phyloP scores from a whole-genome alignment of 2,797 vertebrate genomes.

The Rallus crepitans region DNA sequence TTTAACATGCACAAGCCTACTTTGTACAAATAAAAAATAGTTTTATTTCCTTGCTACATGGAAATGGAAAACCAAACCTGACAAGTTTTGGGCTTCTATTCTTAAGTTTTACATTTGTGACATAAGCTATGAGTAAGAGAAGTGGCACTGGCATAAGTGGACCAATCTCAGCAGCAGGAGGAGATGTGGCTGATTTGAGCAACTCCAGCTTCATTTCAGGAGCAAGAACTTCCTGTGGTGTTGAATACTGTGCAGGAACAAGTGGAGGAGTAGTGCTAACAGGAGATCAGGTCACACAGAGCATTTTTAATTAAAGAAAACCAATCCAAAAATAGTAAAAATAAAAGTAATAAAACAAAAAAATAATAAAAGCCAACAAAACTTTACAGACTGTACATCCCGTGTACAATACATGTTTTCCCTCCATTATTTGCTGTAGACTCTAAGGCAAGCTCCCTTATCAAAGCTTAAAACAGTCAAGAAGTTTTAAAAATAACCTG shows the following conservation, averaged over 20 bases:
- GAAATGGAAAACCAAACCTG: neutral
- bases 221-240: neutral
- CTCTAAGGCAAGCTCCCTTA: neutral
- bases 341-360: neutral
- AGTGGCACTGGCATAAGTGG: neutral
- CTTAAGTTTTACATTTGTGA: neutral
- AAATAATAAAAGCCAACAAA: neutral
- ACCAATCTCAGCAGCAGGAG: neutral
- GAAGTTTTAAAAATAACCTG: neutral
- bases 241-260: neutral
- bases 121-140: neutral
- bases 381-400: neutral
- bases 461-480: neutral
- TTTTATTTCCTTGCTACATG: neutral
- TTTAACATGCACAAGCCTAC: neutral
- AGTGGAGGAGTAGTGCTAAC: neutral
- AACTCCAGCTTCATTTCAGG: neutral
- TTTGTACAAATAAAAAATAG: neutral
- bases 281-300: neutral
- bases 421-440: neutral
- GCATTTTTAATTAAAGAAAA: neutral
- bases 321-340: neutral
- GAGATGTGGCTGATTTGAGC: neutral
- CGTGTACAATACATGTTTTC: neutral
- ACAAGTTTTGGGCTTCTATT: neutral